phyloP scores from a whole-genome alignment of 2,113 vertebrate species.

The Ranitomeya imitator region DNA sequence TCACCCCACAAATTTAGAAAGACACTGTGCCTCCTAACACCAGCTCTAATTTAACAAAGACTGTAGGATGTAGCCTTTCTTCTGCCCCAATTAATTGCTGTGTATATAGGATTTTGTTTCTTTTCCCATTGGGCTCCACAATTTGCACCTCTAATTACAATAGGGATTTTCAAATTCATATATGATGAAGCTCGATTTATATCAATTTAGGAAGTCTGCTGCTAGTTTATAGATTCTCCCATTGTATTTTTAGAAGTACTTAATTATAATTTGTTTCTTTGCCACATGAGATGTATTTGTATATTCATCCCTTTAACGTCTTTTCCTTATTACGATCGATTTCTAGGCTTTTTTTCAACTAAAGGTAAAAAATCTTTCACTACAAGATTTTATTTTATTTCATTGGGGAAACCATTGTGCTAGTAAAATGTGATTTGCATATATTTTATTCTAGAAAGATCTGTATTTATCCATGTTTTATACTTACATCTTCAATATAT shows the following conservation, averaged over 20 bases:
- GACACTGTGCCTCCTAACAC: background rate
- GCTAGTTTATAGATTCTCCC: background rate
- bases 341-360: background rate
- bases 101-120: slow-evolving; percentile 4
- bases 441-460: too few species aligned
- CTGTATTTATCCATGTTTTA: too few species aligned
- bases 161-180: background rate
- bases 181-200: slow-evolving; percentile 10
- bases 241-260: background rate
- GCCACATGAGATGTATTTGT: background rate
- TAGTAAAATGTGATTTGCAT: background rate
- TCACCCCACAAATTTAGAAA: background rate
- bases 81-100: background rate
- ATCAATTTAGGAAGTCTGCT: background rate
- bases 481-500: too few species aligned
- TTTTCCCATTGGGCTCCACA: background rate
- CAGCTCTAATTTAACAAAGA: background rate
- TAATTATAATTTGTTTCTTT: slow-evolving; percentile 11
- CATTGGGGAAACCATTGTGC: background rate
- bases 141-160: background rate
- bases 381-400: background rate
- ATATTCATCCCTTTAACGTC: background rate
- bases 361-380: background rate
- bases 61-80: background rate
- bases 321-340: background rate